phyloP scores from a whole-genome alignment of 2,888 invertebrate genomes.

The Limnephilus marmoratus region DNA sequence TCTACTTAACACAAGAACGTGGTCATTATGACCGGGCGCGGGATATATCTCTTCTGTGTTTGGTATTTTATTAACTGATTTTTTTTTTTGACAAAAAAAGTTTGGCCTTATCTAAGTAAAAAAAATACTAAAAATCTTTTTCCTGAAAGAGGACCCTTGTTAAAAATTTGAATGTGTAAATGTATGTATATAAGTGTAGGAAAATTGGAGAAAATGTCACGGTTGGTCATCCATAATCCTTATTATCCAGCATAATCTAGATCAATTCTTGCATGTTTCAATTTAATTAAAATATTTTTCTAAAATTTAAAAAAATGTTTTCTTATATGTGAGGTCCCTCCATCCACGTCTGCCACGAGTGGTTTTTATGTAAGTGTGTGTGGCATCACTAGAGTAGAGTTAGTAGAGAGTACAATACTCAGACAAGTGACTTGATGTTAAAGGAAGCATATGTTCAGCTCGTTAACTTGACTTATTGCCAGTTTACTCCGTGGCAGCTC shows the following conservation, averaged over 20 bases:
- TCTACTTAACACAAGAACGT: not conserved
- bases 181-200: too few species aligned
- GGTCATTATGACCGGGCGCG: not conserved
- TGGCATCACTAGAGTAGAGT: slow-evolving; percentile 30
- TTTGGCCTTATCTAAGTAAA: too few species aligned
- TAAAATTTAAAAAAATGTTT: not conserved
- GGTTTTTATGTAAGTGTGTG: slow-evolving; percentile 1
- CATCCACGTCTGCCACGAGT: not conserved
- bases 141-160: not conserved
- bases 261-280: too few species aligned
- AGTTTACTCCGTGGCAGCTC: slow-evolving; percentile 59
- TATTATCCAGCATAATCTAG: too few species aligned
- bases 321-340: not conserved
- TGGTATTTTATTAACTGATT: not conserved
- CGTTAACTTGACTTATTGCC: slow-evolving; percentile 64
- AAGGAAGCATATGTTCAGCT: slow-evolving; percentile 60
- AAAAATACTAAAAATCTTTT: not conserved
- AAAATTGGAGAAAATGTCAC: too few species aligned
- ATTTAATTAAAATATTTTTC: not conserved
- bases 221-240: too few species aligned
- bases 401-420: not conserved
- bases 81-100: not conserved
- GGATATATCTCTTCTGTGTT: not conserved
- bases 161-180: not conserved
- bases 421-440: slow-evolving; percentile 37